phyloP scores from a whole-genome alignment of 2,888 invertebrate genomes.

The Tyria jacobaeae region DNA sequence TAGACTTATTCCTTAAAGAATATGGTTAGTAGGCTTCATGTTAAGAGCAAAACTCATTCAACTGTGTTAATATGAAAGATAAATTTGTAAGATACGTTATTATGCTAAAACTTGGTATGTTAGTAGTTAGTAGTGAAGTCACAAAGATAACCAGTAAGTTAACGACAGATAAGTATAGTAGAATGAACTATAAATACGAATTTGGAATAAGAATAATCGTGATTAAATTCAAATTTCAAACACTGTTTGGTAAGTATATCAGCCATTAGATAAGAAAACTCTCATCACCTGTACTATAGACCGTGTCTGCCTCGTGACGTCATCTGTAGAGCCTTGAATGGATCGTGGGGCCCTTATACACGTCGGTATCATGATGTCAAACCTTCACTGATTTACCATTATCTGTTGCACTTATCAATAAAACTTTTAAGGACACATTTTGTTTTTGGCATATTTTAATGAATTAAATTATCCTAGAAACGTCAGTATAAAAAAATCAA shows the following conservation, averaged over 20 bases:
- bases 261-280: constrained; percentile 39
- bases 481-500: background rate
- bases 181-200: constrained; percentile 14
- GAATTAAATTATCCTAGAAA: background rate
- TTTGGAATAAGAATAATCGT: background rate
- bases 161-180: background rate
- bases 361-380: constrained; percentile 87
- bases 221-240: background rate
- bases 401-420: constrained; percentile 12
- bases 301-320: constrained; percentile 90
- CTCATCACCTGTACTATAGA: constrained; percentile 89
- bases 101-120: background rate
- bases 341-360: constrained; percentile 90
- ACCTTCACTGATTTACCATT: constrained; percentile 30
- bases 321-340: constrained; percentile 92
- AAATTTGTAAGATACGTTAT: too few species aligned
- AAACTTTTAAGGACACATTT: constrained; percentile 30
- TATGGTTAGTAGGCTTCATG: too few species aligned
- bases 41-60: too few species aligned
- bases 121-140: background rate
- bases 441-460: constrained; percentile 4
- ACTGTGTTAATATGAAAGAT: too few species aligned
- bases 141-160: too few species aligned
- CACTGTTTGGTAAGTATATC: constrained; percentile 12
- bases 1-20: too few species aligned